Evolutionary conservation across 2,797 vertebrate genomes (phyloP), one percentile per base, ranked within the genome.

Genomic region (Sebastes cheni): DNA sequence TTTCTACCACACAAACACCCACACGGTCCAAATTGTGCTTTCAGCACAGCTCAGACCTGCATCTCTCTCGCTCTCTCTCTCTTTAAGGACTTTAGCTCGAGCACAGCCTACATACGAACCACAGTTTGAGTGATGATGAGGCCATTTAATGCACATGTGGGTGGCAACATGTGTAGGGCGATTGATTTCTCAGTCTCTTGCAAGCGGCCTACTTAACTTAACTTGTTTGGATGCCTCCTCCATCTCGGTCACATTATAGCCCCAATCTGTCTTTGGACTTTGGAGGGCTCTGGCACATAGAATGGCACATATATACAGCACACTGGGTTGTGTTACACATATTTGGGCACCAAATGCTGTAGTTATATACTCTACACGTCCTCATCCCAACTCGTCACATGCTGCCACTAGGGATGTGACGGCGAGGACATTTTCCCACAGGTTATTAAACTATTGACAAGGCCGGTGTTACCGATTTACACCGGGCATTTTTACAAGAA

Each of bases 181-280:
- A 92, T 91, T 90, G 88, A 92, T 93, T 92, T 87, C 78, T 85
- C 79, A 46, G 80, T 86, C 77, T 85, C 80, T 67, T 59, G 76
- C 86, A 77, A 83, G 89, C 85, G 81, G 82, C 92, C 93, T 92
- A 92, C 89, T 93, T 92, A 92, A 88, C 88, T n/a, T n/a, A n/a
- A n/a, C n/a, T n/a, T 59, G 67, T 88, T 86, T 84, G 83, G 85
- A 91, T 72, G 75, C 82, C 77, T 90, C 89, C 75, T 89, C 84
- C 77, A 67, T 88, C 86, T 90, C 84, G 58, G 82, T 88, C 89
- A 88, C 83, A 86, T 82, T 84, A 83, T 80, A 87, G 34, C 88
- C 86, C 78, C 81, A 90, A 87, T 92, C 86, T 82, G 89, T 92
- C 88, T 87, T 68, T 75, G 39, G 46, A 59, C 62, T 67, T 42